Percentiles rank a stretch among this genome's conserved stretches.
Conservation (phyloP, 1,140 invertebrate genomes). For the Cydia amplana region DNA sequence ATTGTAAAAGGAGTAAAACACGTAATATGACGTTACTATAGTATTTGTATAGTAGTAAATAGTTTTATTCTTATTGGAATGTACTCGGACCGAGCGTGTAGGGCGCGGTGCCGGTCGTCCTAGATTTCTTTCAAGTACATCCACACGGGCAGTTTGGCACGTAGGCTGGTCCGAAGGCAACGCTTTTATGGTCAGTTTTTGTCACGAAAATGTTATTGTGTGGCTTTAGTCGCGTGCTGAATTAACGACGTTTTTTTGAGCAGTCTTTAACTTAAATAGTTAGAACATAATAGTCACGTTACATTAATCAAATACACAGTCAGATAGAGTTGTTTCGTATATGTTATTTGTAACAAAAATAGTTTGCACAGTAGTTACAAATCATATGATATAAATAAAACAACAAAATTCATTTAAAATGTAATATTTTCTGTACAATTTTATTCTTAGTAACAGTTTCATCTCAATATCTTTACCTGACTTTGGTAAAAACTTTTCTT, state of each 20-base stretch:
- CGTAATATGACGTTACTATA: slow-evolving; percentile 33
- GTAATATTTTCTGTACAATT: no score
- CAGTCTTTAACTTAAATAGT: background rate
- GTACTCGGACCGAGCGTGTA: slow-evolving; percentile 36
- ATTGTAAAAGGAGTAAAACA: background rate
- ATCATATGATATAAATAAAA: no score
- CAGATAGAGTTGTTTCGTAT: background rate
- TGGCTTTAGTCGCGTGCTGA: slow-evolving; percentile 6
- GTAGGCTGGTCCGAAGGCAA: slow-evolving; percentile 15
- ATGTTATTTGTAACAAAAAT: no score
- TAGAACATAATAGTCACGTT: background rate
- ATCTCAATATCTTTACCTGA: no score
- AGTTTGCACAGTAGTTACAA: no score
- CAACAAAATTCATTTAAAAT: no score
- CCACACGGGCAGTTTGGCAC: slow-evolving; percentile 33
- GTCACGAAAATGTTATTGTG: slow-evolving; percentile 13
- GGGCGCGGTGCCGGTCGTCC: slow-evolving; percentile 52
- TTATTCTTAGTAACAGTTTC: no score
- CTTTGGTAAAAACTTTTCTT: no score
- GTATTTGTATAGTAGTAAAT: slow-evolving; percentile 29
- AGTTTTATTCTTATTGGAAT: slow-evolving; percentile 49
- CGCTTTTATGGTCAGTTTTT: slow-evolving; percentile 21
- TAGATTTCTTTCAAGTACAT: slow-evolving; percentile 45
- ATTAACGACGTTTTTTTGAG: background rate
- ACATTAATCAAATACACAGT: no score